Conservation (phyloP, 2,888 invertebrate species). For the Drosophila merina region DNA sequence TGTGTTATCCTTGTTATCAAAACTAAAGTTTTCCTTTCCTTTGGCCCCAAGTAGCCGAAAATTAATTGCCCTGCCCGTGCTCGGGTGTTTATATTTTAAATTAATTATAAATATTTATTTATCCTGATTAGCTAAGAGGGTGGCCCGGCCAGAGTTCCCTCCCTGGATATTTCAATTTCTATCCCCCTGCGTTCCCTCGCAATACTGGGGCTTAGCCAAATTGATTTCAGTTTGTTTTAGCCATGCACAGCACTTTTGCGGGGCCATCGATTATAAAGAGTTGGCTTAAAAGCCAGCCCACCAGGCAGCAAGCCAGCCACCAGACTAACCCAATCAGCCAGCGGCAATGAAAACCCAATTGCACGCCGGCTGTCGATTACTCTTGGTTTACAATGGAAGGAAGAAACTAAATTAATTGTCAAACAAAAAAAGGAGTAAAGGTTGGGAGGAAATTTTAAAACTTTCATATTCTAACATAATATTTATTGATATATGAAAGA, state of each 20-base stretch:
- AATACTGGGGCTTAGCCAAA: slow-evolving; percentile 60
- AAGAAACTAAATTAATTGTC: background rate
- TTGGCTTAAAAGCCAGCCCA: slow-evolving; percentile 60
- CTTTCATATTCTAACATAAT: too few species aligned
- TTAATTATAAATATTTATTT: slow-evolving; percentile 80
- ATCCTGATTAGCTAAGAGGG: slow-evolving; percentile 70
- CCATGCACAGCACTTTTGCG: slow-evolving; percentile 49
- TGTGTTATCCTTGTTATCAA: slow-evolving; percentile 48
- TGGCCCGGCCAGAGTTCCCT: slow-evolving; percentile 12
- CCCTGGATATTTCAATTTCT: slow-evolving; percentile 1
- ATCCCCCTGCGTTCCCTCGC: slow-evolving; percentile 12
- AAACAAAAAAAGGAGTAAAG: background rate
- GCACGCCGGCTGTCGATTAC: slow-evolving; percentile 50
- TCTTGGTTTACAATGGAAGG: slow-evolving; percentile 46
- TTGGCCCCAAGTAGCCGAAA: slow-evolving; percentile 39
- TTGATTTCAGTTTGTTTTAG: slow-evolving; percentile 78
- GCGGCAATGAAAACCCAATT: slow-evolving; percentile 48
- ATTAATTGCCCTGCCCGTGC: slow-evolving; percentile 71
- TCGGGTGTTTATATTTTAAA: slow-evolving; percentile 76
- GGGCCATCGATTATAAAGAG: slow-evolving; percentile 64
- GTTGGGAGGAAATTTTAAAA: too few species aligned
- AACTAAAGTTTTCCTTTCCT: slow-evolving; percentile 33
- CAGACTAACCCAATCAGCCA: slow-evolving; percentile 36
- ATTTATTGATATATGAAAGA: too few species aligned
- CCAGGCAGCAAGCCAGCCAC: slow-evolving; percentile 18